A percentile compares a stretch with the other conserved stretches of the same genome.
phyloP scores from a whole-genome alignment of 2,797 vertebrate species.

The Oryzias sinensis region DNA sequence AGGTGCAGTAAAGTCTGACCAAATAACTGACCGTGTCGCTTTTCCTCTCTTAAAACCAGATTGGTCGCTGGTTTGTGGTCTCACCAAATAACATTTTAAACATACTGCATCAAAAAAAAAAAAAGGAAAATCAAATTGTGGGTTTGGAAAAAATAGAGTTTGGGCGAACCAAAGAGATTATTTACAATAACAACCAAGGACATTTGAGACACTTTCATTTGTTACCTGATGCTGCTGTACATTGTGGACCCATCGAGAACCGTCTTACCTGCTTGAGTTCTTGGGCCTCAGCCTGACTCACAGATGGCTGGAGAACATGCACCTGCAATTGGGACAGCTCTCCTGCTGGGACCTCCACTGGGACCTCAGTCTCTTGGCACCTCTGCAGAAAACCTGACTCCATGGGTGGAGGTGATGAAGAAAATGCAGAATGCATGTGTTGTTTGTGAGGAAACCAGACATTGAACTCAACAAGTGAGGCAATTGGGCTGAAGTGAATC shows the following conservation, averaged over 20 bases:
- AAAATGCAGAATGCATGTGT: slow-evolving; percentile 50
- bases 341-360: slow-evolving; percentile 69
- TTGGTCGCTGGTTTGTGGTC: slow-evolving; percentile 71
- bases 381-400: slow-evolving; percentile 74
- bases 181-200: slow-evolving; percentile 33
- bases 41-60: slow-evolving; percentile 67
- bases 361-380: slow-evolving; percentile 64
- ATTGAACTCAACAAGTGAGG: slow-evolving; percentile 58
- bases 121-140: slow-evolving; percentile 56
- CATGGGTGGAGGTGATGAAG: slow-evolving; percentile 65
- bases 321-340: slow-evolving; percentile 78
- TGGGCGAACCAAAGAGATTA: slow-evolving; percentile 35
- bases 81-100: slow-evolving; percentile 70
- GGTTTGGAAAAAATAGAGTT: slow-evolving; percentile 55
- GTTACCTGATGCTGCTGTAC: slow-evolving; percentile 23
- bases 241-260: slow-evolving; percentile 16
- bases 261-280: slow-evolving; percentile 89
- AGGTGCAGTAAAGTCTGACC: slow-evolving; percentile 59
- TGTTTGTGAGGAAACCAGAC: slow-evolving; percentile 63
- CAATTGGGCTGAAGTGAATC: slow-evolving; percentile 62
- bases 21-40: slow-evolving; percentile 67
- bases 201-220: slow-evolving; percentile 18
- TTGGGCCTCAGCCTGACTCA: slow-evolving; percentile 86
- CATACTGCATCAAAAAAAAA: slow-evolving; percentile 57
- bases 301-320: slow-evolving; percentile 75